These are phyloP conservation scores for Drosophila macrospina DNA, from an alignment of 2,888 invertebrate species.

Conservation along the genomic window DNA sequence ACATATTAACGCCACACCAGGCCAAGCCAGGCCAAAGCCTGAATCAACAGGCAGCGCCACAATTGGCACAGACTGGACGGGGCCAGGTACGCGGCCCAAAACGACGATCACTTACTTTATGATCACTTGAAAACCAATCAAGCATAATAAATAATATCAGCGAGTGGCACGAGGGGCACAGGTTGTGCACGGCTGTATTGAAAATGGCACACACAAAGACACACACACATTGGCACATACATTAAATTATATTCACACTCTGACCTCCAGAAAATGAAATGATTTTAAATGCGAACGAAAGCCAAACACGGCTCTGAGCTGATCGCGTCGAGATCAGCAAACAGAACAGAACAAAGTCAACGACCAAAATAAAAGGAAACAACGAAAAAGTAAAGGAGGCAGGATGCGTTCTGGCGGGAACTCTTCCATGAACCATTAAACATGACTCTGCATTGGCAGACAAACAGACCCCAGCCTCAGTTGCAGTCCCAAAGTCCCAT, in stretches of 20 bases:
- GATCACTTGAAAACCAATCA: slow-evolving; percentile 85
- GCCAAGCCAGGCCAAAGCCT: slow-evolving; percentile 52
- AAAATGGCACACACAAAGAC: slow-evolving; percentile 76
- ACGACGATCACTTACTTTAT: slow-evolving; percentile 84
- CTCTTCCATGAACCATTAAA: slow-evolving; percentile 53
- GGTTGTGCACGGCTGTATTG: slow-evolving; percentile 78
- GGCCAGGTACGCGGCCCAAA: slow-evolving; percentile 54
- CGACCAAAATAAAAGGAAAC: slow-evolving; percentile 28
- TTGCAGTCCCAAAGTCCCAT: slow-evolving; percentile 16
- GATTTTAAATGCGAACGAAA: slow-evolving; percentile 74
- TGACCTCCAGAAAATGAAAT: slow-evolving; percentile 83
- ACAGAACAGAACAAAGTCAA: slow-evolving; percentile 58
- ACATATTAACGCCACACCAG: slow-evolving; percentile 73
- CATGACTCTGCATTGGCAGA: slow-evolving; percentile 50
- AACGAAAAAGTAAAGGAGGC: slow-evolving; percentile 38
- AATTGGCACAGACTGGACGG: slow-evolving; percentile 58
- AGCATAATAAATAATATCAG: slow-evolving; percentile 85
- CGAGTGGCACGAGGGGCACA: slow-evolving; percentile 24
- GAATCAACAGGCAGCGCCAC: slow-evolving; percentile 70
- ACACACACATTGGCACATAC: slow-evolving; percentile 60
- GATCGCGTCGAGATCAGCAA: slow-evolving; percentile 78
- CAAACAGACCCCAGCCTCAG: slow-evolving; percentile 42
- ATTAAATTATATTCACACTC: slow-evolving; percentile 86
- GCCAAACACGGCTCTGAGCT: slow-evolving; percentile 43
- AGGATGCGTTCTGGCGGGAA: slow-evolving; percentile 60